Conservation (phyloP, 2,113 vertebrate genomes). For the Elaphurus davidianus region DNA sequence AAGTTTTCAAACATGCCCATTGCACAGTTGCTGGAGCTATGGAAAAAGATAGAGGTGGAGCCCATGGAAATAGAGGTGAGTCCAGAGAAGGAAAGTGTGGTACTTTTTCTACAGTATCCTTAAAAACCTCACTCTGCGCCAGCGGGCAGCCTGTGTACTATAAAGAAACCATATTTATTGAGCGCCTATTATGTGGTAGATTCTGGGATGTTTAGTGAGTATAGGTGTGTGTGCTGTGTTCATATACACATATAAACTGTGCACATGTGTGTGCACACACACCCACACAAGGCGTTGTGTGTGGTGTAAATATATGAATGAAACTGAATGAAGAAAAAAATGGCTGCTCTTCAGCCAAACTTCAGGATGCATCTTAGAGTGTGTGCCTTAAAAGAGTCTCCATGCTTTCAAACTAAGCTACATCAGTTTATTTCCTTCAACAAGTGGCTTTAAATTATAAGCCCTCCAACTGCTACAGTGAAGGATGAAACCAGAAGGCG, state of each 20-base stretch:
- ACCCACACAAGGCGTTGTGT: fast-evolving
- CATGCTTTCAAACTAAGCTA: background rate
- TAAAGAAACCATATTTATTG: fast-evolving
- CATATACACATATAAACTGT: fast-evolving
- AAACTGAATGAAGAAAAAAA: too few species aligned
- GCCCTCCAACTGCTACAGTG: background rate
- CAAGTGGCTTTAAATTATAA: conserved; percentile 29
- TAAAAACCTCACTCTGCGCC: background rate
- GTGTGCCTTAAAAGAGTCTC: fast-evolving
- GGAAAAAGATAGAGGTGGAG: conserved; percentile 85
- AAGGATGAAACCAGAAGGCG: background rate
- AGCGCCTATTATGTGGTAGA: fast-evolving
- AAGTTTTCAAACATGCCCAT: conserved; percentile 80
- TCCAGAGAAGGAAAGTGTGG: fast-evolving
- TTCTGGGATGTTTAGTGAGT: fast-evolving
- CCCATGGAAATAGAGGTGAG: conserved; percentile 86
- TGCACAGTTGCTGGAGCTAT: conserved; percentile 84
- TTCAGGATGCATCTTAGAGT: background rate
- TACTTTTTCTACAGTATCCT: fast-evolving
- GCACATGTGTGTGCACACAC: too few species aligned
- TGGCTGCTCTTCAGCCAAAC: background rate
- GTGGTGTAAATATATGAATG: background rate
- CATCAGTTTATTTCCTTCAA: background rate
- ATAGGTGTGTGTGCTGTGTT: fast-evolving
- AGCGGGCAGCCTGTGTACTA: fast-evolving